Percentiles rank a stretch among this genome's conserved stretches.
Conservation (phyloP, 2,888 invertebrate genomes). For the Trissoscelio sp. region DNA sequence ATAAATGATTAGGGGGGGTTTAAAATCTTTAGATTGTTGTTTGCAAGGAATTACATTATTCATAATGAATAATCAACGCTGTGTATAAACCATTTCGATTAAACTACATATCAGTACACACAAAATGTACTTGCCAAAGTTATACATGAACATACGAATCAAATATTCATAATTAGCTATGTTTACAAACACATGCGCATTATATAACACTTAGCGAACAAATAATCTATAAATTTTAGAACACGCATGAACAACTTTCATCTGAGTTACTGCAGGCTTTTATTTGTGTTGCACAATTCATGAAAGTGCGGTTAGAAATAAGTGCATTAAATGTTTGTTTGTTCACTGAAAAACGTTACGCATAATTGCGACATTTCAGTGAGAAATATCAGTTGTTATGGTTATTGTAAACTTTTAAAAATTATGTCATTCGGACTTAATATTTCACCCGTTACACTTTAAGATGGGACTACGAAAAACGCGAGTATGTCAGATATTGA, state of each 20-base stretch:
- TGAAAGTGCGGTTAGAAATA: constrained; percentile 17
- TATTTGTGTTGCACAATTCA: constrained; percentile 39
- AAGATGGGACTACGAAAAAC: too few relatives aligned
- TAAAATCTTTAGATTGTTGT: too few relatives aligned
- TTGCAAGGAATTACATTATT: constrained; percentile 17
- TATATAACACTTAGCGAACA: constrained; percentile 37
- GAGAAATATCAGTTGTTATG: neutral
- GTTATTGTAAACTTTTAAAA: too few relatives aligned
- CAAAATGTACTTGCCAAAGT: constrained; percentile 46
- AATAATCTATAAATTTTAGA: constrained; percentile 50
- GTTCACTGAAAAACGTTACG: neutral
- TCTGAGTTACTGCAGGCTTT: constrained; percentile 18
- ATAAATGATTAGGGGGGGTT: too few relatives aligned
- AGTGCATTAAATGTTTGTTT: constrained; percentile 26
- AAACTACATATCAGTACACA: constrained; percentile 40
- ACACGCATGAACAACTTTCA: constrained; percentile 46
- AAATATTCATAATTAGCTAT: constrained; percentile 47
- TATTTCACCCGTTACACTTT: neutral
- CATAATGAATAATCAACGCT: constrained; percentile 26
- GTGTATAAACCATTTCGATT: constrained; percentile 38
- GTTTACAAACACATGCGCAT: constrained; percentile 35
- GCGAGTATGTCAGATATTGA: too few relatives aligned
- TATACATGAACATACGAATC: constrained; percentile 32
- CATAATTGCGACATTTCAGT: neutral
- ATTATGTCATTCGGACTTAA: too few relatives aligned